phyloP scores from a whole-genome alignment of 2,113 vertebrate species.

The Spheniscus mendiculus region DNA sequence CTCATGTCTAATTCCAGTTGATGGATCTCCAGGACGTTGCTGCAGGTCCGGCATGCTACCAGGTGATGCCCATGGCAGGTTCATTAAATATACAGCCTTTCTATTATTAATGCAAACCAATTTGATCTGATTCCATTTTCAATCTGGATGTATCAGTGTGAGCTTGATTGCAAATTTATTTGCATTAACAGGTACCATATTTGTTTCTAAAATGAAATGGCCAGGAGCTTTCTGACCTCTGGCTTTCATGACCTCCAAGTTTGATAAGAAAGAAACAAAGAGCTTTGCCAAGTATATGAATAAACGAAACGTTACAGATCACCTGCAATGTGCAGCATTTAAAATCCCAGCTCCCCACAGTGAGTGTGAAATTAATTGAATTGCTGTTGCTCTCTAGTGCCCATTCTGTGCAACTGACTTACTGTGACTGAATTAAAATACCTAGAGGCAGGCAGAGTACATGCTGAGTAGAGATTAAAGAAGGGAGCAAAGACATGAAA shows the following conservation, averaged over 20 bases:
- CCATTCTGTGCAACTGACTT: constrained; percentile 63
- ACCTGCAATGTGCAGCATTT: constrained; percentile 52
- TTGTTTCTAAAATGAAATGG: constrained; percentile 44
- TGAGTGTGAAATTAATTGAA: constrained; percentile 68
- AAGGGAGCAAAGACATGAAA: constrained; percentile 52
- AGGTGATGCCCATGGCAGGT: neutral
- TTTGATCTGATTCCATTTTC: constrained; percentile 10
- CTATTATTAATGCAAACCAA: neutral
- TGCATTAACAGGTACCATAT: neutral
- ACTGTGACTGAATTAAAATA: constrained; percentile 66
- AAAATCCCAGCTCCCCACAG: constrained; percentile 46
- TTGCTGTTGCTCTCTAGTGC: constrained; percentile 65
- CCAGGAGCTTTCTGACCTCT: constrained; percentile 34
- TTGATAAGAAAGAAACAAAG: constrained; percentile 45
- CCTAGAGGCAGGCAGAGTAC: constrained; percentile 62
- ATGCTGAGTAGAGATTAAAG: constrained; percentile 70
- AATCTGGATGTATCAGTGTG: constrained; percentile 16
- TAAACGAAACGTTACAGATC: constrained; percentile 38
- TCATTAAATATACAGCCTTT: neutral
- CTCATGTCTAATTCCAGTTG: neutral
- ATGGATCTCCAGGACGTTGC: neutral
- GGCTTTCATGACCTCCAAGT: constrained; percentile 9
- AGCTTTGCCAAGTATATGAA: constrained; percentile 7
- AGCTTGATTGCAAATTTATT: neutral
- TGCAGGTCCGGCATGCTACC: neutral